Conservation (phyloP, 2,888 invertebrate species). For the Caprella mutica region DNA sequence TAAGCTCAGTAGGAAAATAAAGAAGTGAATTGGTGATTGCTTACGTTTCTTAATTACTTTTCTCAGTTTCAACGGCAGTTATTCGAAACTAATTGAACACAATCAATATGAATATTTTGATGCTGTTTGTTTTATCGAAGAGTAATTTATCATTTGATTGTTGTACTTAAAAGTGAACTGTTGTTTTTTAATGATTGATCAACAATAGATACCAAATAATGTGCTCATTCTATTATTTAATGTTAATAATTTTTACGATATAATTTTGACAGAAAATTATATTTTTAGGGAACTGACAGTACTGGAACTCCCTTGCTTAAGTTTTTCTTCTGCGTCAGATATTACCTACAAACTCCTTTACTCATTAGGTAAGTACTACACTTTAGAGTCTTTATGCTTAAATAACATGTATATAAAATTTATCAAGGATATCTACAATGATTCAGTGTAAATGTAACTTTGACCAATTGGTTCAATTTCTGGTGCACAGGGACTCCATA, state of each 20-base stretch:
- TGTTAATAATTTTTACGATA: not conserved
- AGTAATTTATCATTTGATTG: not conserved
- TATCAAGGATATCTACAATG: not conserved
- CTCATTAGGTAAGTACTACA: constrained; percentile 17
- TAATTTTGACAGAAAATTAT: not conserved
- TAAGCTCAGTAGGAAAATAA: no score
- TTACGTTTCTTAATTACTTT: no score
- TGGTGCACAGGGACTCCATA: constrained; percentile 59
- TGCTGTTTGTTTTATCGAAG: no score
- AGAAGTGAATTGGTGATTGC: no score
- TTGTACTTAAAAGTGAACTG: not conserved
- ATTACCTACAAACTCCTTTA: constrained; percentile 26
- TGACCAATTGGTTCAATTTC: not conserved
- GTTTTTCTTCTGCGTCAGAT: constrained; percentile 23
- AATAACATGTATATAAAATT: not conserved
- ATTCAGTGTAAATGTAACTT: not conserved
- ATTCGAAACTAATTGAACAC: no score
- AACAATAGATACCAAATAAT: constrained; percentile 4
- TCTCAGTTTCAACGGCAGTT: no score
- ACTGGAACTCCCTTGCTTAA: constrained; percentile 19
- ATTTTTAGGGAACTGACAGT: constrained; percentile 21
- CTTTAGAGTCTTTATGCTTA: not conserved
- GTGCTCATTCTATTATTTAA: not conserved
- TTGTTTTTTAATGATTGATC: not conserved
- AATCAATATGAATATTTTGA: no score